Conservation (phyloP, 2,888 invertebrate genomes). For the Lithosia quadra region DNA sequence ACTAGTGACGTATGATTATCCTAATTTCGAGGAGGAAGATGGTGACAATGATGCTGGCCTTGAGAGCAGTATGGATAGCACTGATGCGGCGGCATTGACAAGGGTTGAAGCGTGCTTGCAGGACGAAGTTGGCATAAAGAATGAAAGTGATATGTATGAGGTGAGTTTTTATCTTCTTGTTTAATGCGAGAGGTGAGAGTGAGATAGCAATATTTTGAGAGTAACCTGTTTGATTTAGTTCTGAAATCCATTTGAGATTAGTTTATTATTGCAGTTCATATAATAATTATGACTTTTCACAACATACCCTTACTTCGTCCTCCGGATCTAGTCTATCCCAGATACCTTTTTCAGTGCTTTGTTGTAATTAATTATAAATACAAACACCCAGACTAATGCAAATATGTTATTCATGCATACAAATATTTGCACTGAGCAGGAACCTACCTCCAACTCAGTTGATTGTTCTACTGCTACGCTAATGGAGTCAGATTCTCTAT, state of each 20-base stretch:
- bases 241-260: neutral
- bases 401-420: too few relatives aligned
- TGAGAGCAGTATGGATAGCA: conserved; percentile 70
- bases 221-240: neutral
- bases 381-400: too few relatives aligned
- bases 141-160: conserved; percentile 56
- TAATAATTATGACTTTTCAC: too few relatives aligned
- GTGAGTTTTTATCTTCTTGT: conserved; percentile 39
- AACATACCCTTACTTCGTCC: too few relatives aligned
- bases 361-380: too few relatives aligned
- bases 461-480: too few relatives aligned
- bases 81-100: conserved; percentile 70
- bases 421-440: too few relatives aligned
- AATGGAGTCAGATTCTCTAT: neutral
- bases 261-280: too few relatives aligned
- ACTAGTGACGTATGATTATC: conserved; percentile 67
- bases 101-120: conserved; percentile 77
- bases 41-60: conserved; percentile 56
- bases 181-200: neutral
- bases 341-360: too few relatives aligned
- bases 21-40: conserved; percentile 64
- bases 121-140: conserved; percentile 67
- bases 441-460: too few relatives aligned
- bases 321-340: too few relatives aligned
- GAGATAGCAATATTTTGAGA: neutral